These are phyloP conservation scores for Zosterops japonicus DNA, from an alignment of 2,113 vertebrate genomes.

Conservation along the genomic window DNA sequence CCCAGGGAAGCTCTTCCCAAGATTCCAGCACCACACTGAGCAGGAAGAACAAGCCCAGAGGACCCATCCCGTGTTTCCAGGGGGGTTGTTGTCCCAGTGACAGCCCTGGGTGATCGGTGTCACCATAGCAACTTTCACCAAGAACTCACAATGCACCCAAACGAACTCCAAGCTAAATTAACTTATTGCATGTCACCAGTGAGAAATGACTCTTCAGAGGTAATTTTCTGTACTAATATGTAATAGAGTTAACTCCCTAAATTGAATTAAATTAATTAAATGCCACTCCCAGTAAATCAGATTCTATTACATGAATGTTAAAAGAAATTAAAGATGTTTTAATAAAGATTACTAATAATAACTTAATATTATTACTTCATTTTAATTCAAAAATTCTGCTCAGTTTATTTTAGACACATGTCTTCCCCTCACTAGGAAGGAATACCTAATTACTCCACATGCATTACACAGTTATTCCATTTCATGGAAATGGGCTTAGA, in stretches of 20 bases:
- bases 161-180: constrained; percentile 68
- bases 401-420: constrained; percentile 59
- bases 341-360: constrained; percentile 72
- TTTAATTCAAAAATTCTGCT: constrained; percentile 64
- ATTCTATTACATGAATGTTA: constrained; percentile 68
- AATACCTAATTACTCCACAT: constrained; percentile 23
- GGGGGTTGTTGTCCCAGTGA: constrained; percentile 50
- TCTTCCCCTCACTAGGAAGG: constrained; percentile 24
- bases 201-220: constrained; percentile 71
- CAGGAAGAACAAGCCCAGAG: neutral
- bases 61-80: neutral
- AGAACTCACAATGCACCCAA: constrained; percentile 66
- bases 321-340: constrained; percentile 74
- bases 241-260: constrained; percentile 68
- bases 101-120: constrained; percentile 68
- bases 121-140: constrained; percentile 75
- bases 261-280: constrained; percentile 77
- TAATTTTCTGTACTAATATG: constrained; percentile 69
- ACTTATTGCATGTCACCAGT: constrained; percentile 71
- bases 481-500: neutral
- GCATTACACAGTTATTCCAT: neutral
- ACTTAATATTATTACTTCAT: constrained; percentile 67
- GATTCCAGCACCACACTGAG: neutral
- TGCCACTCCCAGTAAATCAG: constrained; percentile 72
- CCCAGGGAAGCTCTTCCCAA: neutral